Percentiles rank a stretch among this genome's conserved stretches.
Evolutionary conservation across 1,140 invertebrate species (phyloP).

Genomic region (Ptiloglossa arizonensis): DNA sequence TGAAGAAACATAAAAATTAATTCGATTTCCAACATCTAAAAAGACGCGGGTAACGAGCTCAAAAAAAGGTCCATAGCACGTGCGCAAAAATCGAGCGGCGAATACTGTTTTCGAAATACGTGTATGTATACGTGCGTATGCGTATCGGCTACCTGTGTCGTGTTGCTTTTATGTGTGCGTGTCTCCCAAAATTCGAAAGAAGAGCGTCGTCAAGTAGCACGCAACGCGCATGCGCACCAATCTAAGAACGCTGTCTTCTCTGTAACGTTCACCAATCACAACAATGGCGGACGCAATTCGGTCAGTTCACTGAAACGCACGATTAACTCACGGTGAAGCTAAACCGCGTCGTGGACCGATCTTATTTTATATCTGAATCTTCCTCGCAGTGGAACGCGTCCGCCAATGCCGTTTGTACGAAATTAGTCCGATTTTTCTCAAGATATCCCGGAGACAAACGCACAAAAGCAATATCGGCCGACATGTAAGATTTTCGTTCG

Average conservation of each 20-base stretch:
- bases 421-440: constrained; percentile 40
- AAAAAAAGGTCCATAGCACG: constrained; percentile 43
- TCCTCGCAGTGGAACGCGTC: constrained; percentile 1
- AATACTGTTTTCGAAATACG: constrained; percentile 54
- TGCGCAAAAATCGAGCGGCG: constrained; percentile 45
- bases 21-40: not conserved
- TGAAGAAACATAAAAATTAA: constrained; percentile 1
- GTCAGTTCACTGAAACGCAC: constrained; percentile 69
- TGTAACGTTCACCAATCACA: constrained; percentile 71
- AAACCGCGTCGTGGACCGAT: constrained; percentile 17
- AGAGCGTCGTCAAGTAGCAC: constrained; percentile 40
- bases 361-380: constrained; percentile 43
- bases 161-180: constrained; percentile 25
- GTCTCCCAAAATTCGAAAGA: constrained; percentile 60
- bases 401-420: not conserved
- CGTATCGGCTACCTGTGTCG: constrained; percentile 25
- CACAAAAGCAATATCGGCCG: constrained; percentile 72
- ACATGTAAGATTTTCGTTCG: constrained; percentile 78
- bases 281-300: constrained; percentile 78
- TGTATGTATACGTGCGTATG: constrained; percentile 8
- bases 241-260: constrained; percentile 72
- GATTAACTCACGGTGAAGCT: constrained; percentile 40
- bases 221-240: constrained; percentile 61
- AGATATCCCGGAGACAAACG: constrained; percentile 66
- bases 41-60: constrained; percentile 29